Percentiles rank a stretch among this genome's conserved stretches.
Evolutionary conservation across 2,113 vertebrate genomes (phyloP).

Genomic region (Solea senegalensis): DNA sequence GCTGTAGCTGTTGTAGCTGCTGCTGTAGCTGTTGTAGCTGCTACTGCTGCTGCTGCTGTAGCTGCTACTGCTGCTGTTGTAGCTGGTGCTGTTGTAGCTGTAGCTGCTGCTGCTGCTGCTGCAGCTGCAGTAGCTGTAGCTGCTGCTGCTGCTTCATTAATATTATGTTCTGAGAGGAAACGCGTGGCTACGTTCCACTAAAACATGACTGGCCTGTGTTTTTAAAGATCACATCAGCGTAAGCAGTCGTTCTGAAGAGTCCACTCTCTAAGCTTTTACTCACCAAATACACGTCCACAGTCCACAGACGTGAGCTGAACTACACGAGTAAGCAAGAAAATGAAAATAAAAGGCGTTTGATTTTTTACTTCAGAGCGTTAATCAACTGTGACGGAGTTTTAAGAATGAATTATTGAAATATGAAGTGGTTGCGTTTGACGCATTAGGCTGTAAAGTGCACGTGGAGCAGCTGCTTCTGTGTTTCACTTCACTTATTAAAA

Average conservation of each 20-base stretch:
- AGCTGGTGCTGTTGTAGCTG: no score
- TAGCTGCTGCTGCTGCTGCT: no score
- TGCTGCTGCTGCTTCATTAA: slow-evolving; percentile 20
- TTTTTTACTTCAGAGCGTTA: not conserved
- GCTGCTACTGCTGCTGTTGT: no score
- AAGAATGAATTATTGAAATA: slow-evolving; percentile 58
- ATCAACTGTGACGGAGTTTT: not conserved
- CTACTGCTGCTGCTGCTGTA: no score
- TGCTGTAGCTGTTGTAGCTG: no score
- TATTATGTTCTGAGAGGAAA: slow-evolving; percentile 21
- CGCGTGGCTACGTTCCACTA: slow-evolving; percentile 13
- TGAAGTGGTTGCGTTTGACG: slow-evolving; percentile 8
- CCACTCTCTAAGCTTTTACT: not conserved
- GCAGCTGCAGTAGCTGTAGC: no score
- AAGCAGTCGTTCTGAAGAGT: not conserved
- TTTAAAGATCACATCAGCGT: slow-evolving; percentile 14
- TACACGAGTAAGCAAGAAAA: not conserved
- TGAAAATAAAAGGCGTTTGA: not conserved
- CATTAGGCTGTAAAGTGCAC: slow-evolving; percentile 35
- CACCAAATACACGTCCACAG: not conserved
- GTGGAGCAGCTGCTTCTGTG: not conserved
- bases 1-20: no score
- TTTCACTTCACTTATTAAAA: slow-evolving; percentile 10
- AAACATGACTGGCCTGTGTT: not conserved
- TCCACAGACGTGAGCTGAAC: not conserved